These are phyloP conservation scores for Hemithea aestivaria DNA, from an alignment of 2,888 invertebrate species.

Conservation along the genomic window DNA sequence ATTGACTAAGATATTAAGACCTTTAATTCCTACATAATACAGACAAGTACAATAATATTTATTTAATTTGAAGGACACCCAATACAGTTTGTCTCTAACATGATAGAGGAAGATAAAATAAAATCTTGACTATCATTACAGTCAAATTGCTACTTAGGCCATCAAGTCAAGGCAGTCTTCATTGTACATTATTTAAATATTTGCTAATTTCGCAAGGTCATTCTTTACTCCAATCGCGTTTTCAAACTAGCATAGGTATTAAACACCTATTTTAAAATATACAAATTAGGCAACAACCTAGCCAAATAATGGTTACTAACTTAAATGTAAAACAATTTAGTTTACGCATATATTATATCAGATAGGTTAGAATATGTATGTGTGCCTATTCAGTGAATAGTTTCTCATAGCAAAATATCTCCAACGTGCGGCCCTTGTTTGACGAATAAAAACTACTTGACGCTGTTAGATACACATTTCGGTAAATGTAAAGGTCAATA, in stretches of 20 bases:
- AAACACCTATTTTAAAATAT: slow-evolving; percentile 29
- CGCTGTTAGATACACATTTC: slow-evolving; percentile 30
- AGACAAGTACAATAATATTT: slow-evolving; percentile 16
- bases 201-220: slow-evolving; percentile 57
- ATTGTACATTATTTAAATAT: slow-evolving; percentile 55
- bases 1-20: too few species aligned
- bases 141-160: slow-evolving; percentile 44
- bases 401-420: slow-evolving; percentile 3
- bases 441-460: slow-evolving; percentile 16
- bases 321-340: slow-evolving; percentile 20
- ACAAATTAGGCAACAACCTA: slow-evolving; percentile 21
- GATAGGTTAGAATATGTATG: neutral
- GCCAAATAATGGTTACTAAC: slow-evolving; percentile 17
- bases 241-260: slow-evolving; percentile 26
- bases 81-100: slow-evolving; percentile 29
- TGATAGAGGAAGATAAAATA: slow-evolving; percentile 35
- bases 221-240: slow-evolving; percentile 37
- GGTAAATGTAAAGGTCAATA: slow-evolving; percentile 49
- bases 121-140: slow-evolving; percentile 41
- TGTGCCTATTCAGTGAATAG: slow-evolving; percentile 6
- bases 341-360: slow-evolving; percentile 7
- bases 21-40: neutral
- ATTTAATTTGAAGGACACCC: slow-evolving; percentile 38
- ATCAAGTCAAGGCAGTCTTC: slow-evolving; percentile 54
- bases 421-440: slow-evolving; percentile 10